Evolutionary conservation across 1,140 invertebrate genomes (phyloP).

Genomic region (Scaptomyza montana): DNA sequence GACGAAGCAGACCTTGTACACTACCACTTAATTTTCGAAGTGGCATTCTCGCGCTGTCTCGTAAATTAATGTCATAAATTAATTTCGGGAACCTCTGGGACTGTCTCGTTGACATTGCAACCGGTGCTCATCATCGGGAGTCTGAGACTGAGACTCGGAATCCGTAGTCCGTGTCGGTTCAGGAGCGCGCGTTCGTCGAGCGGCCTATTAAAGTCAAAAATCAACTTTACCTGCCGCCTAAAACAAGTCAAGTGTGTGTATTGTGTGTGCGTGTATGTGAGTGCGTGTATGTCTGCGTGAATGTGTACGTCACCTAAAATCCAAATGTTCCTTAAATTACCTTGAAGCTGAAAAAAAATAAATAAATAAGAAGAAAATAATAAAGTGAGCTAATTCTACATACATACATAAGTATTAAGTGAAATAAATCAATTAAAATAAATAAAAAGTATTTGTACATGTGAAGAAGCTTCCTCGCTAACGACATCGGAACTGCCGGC

Average conservation of each 20-base stretch:
- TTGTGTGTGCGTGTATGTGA: slow-evolving; percentile 20
- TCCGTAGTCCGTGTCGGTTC: slow-evolving; percentile 36
- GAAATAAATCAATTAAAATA: slow-evolving; percentile 40
- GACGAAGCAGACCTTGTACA: slow-evolving; percentile 26
- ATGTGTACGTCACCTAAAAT: slow-evolving; percentile 55
- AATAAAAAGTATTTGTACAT: slow-evolving; percentile 25
- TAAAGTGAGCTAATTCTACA: slow-evolving; percentile 1
- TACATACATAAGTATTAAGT: slow-evolving; percentile 42
- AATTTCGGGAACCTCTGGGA: slow-evolving; percentile 55
- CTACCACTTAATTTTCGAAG: slow-evolving; percentile 70
- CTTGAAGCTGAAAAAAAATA: slow-evolving; percentile 56
- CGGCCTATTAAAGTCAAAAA: slow-evolving; percentile 28
- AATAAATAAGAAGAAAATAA: slow-evolving; percentile 29
- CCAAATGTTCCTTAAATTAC: slow-evolving; percentile 80
- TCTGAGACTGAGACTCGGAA: slow-evolving; percentile 15
- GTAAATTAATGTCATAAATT: slow-evolving; percentile 83
- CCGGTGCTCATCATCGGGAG: slow-evolving; percentile 20
- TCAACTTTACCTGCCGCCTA: slow-evolving; percentile 53
- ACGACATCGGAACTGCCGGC: slow-evolving; percentile 15
- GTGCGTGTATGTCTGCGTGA: slow-evolving; percentile 32
- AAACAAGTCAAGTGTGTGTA: slow-evolving; percentile 48
- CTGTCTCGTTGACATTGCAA: slow-evolving; percentile 45
- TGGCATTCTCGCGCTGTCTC: slow-evolving; percentile 72
- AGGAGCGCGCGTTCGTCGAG: slow-evolving; percentile 22
- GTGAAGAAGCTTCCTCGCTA: slow-evolving; percentile 19